A percentile compares a stretch with the other conserved stretches of the same genome.
phyloP scores from a whole-genome alignment of 2,113 vertebrate genomes.

The Lasiurus borealis region DNA sequence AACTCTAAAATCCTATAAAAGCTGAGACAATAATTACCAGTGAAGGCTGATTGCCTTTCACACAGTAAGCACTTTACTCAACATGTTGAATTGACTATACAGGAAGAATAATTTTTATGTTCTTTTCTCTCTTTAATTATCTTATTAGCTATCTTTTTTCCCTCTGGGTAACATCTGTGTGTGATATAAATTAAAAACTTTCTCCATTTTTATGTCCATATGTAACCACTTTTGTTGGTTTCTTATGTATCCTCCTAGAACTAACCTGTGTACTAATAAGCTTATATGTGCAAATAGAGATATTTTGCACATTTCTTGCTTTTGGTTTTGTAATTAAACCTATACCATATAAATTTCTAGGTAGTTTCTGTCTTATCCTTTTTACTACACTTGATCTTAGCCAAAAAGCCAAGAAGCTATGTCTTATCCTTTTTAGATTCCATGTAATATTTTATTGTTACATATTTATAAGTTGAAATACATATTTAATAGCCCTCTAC shows the following conservation, averaged over 20 bases:
- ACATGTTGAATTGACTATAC: background rate
- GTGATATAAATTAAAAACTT: background rate
- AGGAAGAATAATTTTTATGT: background rate
- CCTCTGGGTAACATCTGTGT: background rate
- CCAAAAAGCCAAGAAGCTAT: too few species aligned
- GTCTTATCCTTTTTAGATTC: background rate
- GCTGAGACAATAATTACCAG: background rate
- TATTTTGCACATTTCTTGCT: conserved; percentile 17
- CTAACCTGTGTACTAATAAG: background rate
- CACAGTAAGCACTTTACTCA: background rate
- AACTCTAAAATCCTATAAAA: conserved; percentile 47
- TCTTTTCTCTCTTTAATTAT: background rate
- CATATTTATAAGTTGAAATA: conserved; percentile 30
- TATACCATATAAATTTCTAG: background rate
- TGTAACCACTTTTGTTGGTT: background rate
- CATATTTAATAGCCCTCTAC: background rate
- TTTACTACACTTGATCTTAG: background rate
- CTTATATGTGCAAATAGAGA: background rate
- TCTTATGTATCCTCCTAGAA: background rate
- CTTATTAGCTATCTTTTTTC: background rate
- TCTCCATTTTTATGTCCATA: background rate
- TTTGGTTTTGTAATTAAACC: background rate
- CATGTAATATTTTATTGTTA: background rate
- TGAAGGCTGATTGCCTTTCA: background rate
- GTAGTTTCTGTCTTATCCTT: background rate